Percentiles rank a stretch among this genome's conserved stretches.
Conservation (phyloP, 1,140 invertebrate species). For the Drosophila tani region DNA sequence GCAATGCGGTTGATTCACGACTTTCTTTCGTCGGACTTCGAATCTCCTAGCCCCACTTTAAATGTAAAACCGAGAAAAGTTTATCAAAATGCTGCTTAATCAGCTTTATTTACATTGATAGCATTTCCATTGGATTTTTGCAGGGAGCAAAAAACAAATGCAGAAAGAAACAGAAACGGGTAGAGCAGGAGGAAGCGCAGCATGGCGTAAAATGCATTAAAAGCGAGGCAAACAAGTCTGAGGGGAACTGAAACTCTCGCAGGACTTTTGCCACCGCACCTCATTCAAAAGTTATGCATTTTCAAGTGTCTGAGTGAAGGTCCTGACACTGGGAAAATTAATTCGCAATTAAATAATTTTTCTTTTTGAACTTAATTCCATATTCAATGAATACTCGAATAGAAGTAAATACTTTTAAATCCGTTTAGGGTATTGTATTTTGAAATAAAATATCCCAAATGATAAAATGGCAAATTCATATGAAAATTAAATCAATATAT, state of each 20-base stretch:
- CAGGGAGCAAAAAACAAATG: constrained; percentile 28
- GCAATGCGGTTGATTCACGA: constrained; percentile 55
- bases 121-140: constrained; percentile 67
- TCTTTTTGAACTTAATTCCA: background rate
- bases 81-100: constrained; percentile 69
- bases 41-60: constrained; percentile 1
- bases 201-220: constrained; percentile 78
- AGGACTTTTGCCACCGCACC: constrained; percentile 31
- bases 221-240: constrained; percentile 71
- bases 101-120: constrained; percentile 78
- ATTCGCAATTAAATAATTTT: background rate
- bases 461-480: too few species aligned
- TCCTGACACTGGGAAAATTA: constrained; percentile 22
- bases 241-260: constrained; percentile 39
- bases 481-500: background rate
- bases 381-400: too few species aligned
- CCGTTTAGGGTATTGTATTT: too few species aligned
- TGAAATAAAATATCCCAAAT: too few species aligned
- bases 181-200: constrained; percentile 26
- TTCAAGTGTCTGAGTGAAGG: constrained; percentile 65
- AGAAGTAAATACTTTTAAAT: too few species aligned
- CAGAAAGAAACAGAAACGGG: constrained; percentile 7
- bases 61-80: constrained; percentile 48
- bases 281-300: constrained; percentile 75
- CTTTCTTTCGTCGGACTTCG: constrained; percentile 5